Base-by-base conservation (phyloP, 2,797 vertebrate species). In the Darevskia nairensis region DNA sequence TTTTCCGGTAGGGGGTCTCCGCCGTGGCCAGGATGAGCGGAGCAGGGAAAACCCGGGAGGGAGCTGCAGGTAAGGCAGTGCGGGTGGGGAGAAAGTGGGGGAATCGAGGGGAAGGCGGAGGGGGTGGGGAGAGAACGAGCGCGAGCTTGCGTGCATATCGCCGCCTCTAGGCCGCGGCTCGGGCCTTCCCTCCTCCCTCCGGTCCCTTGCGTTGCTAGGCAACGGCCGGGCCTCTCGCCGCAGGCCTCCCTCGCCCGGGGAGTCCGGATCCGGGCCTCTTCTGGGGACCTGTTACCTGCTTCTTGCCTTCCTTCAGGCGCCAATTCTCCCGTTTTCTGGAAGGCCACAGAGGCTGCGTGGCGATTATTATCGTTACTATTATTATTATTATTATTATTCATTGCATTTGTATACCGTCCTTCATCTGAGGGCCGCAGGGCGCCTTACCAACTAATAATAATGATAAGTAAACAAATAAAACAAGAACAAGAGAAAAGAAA, bases 1-100 rank as follows among this genome's bases (percentile, higher is more conserved):
- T 50, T 32, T 27, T 71, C 44, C 69, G 59, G 29, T 32, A 19
- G 39, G 39, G 39, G 41, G 23, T 13, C 41, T 82, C 41, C 39
- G 68, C 44, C 25, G 41, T 68, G 72, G 23, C 6, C 55, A 74
- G 78, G 77, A 89, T 82, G 88, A 89, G 88, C 69, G 88, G 69
- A 50, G 88, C 29, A 66, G 88, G 88, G 3, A 89, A 85, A 50
- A 39, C 0, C 29, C 27, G 82, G 1, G 8, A 39, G 4, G 86
- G 44, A 29, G 8, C 69, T 8, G 77, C 61, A 23, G 88, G 88
- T 89, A 50, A 85, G 55, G 35, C 68, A 86, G 29, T 17, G 21
- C 68, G 27, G 25, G 15, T 7, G 71, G 50, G 50, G 50, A 55
- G 13, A 55, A 55, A 3, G 50, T 55, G 15, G 84, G 84, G 89